Conservation (phyloP, 2,113 vertebrate genomes). For the Centropus bengalensis region DNA sequence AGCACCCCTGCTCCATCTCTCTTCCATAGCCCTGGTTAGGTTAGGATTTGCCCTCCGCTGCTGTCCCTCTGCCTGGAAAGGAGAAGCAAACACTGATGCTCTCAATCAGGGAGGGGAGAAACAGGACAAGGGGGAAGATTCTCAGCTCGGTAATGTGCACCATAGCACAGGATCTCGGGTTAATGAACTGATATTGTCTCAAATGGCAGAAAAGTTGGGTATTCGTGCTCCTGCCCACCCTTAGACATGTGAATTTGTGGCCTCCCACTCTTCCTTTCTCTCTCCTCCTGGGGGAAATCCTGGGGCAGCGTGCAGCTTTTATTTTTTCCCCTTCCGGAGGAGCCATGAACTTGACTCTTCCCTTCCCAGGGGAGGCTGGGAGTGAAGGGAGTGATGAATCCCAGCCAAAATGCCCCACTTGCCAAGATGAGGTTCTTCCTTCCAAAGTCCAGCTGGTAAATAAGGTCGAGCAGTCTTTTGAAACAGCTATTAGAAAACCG, state of each 20-base stretch:
- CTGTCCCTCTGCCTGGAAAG: not conserved
- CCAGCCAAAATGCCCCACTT: not conserved
- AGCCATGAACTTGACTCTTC: not conserved
- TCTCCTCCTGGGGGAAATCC: not conserved
- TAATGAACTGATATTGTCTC: not conserved
- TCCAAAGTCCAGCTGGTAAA: not conserved
- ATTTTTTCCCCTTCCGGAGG: not conserved
- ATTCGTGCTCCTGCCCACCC: not conserved
- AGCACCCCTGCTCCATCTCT: not conserved
- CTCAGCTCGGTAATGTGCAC: not conserved
- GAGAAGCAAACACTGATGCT: not conserved
- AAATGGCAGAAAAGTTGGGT: not conserved
- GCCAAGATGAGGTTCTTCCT: not conserved
- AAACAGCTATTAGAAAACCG: not conserved
- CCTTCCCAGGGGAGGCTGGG: not conserved
- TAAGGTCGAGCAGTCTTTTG: not conserved
- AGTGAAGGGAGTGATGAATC: not conserved
- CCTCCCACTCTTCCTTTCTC: not conserved
- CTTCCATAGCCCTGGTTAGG: not conserved
- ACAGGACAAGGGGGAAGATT: not conserved
- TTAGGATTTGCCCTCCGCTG: not conserved
- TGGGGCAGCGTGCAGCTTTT: not conserved
- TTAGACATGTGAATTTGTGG: not conserved
- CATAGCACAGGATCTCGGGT: not conserved
- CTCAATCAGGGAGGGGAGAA: too few relatives aligned